Conservation (phyloP, 2,797 vertebrate species). For the Bothrops alternatus region DNA sequence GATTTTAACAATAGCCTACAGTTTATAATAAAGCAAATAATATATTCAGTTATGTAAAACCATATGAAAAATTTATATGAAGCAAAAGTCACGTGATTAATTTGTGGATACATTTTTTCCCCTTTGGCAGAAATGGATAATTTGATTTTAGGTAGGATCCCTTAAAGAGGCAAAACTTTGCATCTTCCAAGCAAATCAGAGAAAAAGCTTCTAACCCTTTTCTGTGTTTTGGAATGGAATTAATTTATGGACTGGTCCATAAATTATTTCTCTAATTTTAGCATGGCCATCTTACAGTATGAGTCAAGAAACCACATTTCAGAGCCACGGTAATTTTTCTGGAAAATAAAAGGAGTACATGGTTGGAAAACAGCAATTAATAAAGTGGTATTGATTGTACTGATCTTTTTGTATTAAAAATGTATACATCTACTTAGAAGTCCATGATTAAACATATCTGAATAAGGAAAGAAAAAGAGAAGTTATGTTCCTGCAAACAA, state of each 20-base stretch:
- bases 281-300: not conserved
- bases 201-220: not conserved
- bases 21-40: not conserved
- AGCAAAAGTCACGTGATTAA: constrained; percentile 29
- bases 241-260: not conserved
- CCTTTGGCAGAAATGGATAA: not conserved
- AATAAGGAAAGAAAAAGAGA: not conserved
- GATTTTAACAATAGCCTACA: not conserved
- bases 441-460: not conserved
- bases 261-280: not conserved
- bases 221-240: not conserved
- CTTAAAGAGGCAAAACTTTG: not conserved
- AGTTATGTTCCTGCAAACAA: not conserved
- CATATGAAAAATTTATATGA: not conserved
- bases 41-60: not conserved
- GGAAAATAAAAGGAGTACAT: not conserved
- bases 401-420: not conserved
- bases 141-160: rapidly evolving
- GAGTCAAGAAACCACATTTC: not conserved
- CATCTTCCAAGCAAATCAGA: constrained; percentile 4
- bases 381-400: not conserved
- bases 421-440: not conserved
- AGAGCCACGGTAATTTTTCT: not conserved
- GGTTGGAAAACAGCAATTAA: not conserved
- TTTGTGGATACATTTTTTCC: not conserved